Evolutionary conservation across 2,113 vertebrate species (phyloP).

Genomic region (Centrocercus urophasianus): DNA sequence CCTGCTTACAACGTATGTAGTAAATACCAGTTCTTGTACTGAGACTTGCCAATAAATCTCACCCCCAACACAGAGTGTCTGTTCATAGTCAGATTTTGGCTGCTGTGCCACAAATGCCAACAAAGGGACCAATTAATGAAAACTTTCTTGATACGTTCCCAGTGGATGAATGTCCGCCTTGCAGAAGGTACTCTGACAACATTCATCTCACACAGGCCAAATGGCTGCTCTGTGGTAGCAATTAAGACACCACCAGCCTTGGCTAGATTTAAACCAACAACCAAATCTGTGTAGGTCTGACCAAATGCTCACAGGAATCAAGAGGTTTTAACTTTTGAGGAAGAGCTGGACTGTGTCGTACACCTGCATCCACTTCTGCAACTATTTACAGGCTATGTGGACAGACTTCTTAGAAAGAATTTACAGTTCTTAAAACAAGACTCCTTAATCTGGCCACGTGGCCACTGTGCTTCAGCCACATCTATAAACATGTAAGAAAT

Average conservation of each 20-base stretch:
- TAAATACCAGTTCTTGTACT: slow-evolving; percentile 41
- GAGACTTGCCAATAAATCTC: slow-evolving; percentile 64
- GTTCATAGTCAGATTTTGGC: slow-evolving; percentile 68
- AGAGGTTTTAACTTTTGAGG: slow-evolving; percentile 41
- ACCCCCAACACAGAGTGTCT: slow-evolving; percentile 56
- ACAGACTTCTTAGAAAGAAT: background rate
- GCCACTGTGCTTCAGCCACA: background rate
- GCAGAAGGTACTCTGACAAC: slow-evolving; percentile 73
- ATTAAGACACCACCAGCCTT: slow-evolving; percentile 71
- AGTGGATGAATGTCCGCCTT: slow-evolving; percentile 69
- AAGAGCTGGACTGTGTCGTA: background rate
- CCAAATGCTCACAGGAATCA: slow-evolving; percentile 53
- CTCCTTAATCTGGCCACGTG: background rate
- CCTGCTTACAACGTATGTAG: slow-evolving; percentile 24
- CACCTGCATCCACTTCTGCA: background rate
- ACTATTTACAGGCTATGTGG: background rate
- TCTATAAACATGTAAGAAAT: background rate
- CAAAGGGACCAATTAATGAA: slow-evolving; percentile 76
- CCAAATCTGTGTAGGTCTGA: slow-evolving; percentile 49
- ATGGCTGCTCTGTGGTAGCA: slow-evolving; percentile 68
- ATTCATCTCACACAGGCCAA: slow-evolving; percentile 58
- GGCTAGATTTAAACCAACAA: slow-evolving; percentile 69
- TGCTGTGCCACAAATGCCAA: slow-evolving; percentile 61
- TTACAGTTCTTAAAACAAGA: background rate
- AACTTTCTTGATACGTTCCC: slow-evolving; percentile 73